Percentiles rank a stretch among this genome's conserved stretches.
Evolutionary conservation across 1,140 invertebrate genomes (phyloP).

Genomic region (Euwallacea fornicatus): DNA sequence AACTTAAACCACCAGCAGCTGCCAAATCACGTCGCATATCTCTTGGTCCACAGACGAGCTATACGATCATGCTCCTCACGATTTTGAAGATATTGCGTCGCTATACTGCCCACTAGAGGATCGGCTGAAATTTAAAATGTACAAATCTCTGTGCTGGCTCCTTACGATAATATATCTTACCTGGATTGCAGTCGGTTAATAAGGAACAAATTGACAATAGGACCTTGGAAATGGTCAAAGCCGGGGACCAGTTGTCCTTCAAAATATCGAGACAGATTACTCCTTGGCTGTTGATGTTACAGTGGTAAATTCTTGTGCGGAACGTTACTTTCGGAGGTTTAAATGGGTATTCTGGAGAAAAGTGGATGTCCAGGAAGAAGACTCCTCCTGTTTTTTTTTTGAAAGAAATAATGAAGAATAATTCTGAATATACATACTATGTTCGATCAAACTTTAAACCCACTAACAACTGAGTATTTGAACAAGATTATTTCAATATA

Average conservation of each 20-base stretch:
- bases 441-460: no score
- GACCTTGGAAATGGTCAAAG: conserved; percentile 93
- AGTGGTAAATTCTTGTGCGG: conserved; percentile 93
- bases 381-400: conserved; percentile 65
- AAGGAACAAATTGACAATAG: conserved; percentile 93
- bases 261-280: conserved; percentile 95
- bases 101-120: conserved; percentile 96
- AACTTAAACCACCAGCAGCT: background rate
- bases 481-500: no score
- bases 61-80: conserved; percentile 97
- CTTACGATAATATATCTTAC: conserved; percentile 57
- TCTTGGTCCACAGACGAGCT: conserved; percentile 96
- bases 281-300: conserved; percentile 96
- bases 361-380: conserved; percentile 94
- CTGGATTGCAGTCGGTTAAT: conserved; percentile 94
- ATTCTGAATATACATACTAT: no score
- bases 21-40: conserved; percentile 87
- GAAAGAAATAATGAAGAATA: background rate
- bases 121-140: conserved; percentile 66
- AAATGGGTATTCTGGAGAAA: conserved; percentile 95
- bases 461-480: no score
- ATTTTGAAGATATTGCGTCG: conserved; percentile 96
- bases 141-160: background rate
- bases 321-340: conserved; percentile 98
- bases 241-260: conserved; percentile 96